phyloP scores from a whole-genome alignment of 2,797 vertebrate genomes.

The Psittacula derbiana region DNA sequence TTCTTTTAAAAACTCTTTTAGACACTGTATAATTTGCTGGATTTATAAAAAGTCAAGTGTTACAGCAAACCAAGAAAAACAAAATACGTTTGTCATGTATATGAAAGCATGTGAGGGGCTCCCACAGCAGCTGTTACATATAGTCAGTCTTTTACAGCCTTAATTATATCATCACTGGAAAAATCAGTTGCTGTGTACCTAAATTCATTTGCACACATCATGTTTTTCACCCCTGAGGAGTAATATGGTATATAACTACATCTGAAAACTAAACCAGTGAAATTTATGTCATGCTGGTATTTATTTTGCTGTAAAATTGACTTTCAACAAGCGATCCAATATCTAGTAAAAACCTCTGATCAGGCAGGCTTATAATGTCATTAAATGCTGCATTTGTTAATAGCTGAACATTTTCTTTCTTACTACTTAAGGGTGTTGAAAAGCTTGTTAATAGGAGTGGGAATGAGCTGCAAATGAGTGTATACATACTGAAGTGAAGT shows the following conservation, averaged over 20 bases:
- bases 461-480: constrained; percentile 54
- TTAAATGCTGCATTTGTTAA: constrained; percentile 52
- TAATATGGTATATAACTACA: constrained; percentile 63
- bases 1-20: constrained; percentile 25
- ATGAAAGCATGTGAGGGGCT: background rate
- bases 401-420: constrained; percentile 49
- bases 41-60: constrained; percentile 26
- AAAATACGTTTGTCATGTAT: background rate
- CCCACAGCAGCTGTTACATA: constrained; percentile 64
- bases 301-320: constrained; percentile 65
- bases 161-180: constrained; percentile 70
- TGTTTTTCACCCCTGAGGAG: constrained; percentile 64
- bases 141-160: constrained; percentile 68
- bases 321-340: constrained; percentile 51
- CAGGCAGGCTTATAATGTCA: constrained; percentile 58
- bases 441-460: constrained; percentile 25
- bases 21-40: background rate
- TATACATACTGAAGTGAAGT: constrained; percentile 4
- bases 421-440: constrained; percentile 30
- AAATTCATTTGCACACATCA: constrained; percentile 72
- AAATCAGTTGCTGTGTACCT: constrained; percentile 64
- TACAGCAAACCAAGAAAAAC: constrained; percentile 54
- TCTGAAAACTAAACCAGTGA: constrained; percentile 60
- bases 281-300: constrained; percentile 56
- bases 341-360: constrained; percentile 35